A percentile compares a stretch with the other conserved stretches of the same genome.
These are phyloP conservation scores for Pseudochromis fuscus DNA, from an alignment of 2,797 vertebrate species.

Conservation along the genomic window DNA sequence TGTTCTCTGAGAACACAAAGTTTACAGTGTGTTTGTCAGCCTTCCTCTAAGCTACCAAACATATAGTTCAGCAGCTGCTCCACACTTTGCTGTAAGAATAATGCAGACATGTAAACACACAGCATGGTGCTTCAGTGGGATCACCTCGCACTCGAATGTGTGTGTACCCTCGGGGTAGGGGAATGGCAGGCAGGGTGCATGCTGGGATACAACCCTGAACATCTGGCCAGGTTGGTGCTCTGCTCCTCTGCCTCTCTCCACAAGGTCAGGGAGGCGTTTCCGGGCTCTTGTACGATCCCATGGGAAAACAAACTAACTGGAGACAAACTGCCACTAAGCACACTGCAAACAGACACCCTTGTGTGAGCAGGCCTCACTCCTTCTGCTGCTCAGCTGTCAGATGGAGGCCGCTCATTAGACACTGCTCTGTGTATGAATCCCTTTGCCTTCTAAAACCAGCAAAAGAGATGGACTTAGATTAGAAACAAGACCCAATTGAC, in stretches of 20 bases:
- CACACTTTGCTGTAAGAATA: background rate
- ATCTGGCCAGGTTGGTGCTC: conserved; percentile 60
- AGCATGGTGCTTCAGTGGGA: background rate
- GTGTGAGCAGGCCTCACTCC: conserved; percentile 53
- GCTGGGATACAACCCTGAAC: conserved; percentile 57
- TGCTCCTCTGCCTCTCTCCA: conserved; percentile 40
- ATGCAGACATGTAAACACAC: conserved; percentile 1
- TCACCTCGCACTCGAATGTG: conserved; percentile 4
- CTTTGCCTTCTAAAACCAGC: conserved; percentile 11
- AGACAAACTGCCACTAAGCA: conserved; percentile 71
- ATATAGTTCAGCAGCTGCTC: conserved; percentile 6
- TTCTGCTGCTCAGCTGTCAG: conserved; percentile 5
- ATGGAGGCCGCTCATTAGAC: conserved; percentile 10
- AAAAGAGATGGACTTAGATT: background rate
- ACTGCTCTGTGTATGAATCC: background rate
- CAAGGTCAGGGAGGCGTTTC: conserved; percentile 58
- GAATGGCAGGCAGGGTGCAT: conserved; percentile 34
- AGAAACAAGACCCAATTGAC: background rate
- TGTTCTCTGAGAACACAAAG: background rate
- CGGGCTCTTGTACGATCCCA: conserved; percentile 51
- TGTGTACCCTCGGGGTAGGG: conserved; percentile 4
- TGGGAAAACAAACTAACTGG: conserved; percentile 66
- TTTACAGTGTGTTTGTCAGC: conserved; percentile 23
- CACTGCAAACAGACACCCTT: conserved; percentile 72
- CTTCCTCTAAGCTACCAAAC: background rate